Base-by-base conservation (phyloP, 1,140 invertebrate species). In the Ptiloglossa arizonensis region DNA sequence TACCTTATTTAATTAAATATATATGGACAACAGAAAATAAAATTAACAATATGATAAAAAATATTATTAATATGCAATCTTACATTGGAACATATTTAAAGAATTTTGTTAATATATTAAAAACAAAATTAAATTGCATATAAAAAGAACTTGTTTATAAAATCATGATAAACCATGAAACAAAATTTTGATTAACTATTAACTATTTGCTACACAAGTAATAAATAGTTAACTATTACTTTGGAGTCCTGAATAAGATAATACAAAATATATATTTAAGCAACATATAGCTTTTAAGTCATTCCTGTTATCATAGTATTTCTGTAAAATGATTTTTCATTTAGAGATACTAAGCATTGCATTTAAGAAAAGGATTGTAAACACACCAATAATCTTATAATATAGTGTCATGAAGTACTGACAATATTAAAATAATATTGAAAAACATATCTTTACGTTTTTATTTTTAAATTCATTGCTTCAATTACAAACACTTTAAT, bases 291-390 rank as follows among this genome's bases (percentile, higher is more conserved):
- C 32, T 68, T 32, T 48, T 38, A 77, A 50, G 38, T 8, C 67
- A 83, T 82, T 83, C 67, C 72, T 82, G 38, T 70, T 75, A 44
- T 41, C 38, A 64, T 67, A 82, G 38, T 82, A 80, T 76, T 81
- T 81, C 29, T 64, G 46, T 44, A 22, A 44, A 81, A 54, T 68
- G 29, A n/a, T 44, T 52, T 67, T 60, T 27, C 44, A 59, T 22
- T n/a, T 48, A 63, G 19, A 27, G 8, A 62, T 44, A 79, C 70
- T 41, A 66, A 44, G 32, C 8, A 27, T 19, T 35, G 1, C 19
- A 64, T 50, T 64, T 41, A 29, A 46, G 6, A 38, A 8, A 64
- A 52, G 35, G n/a, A 19, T 46, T 48, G 15, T 52, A 46, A 38
- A 71, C 27, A 19, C 32, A 70, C 27, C 13, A 46, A 13, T 19